These are phyloP conservation scores for Neuroterus valhalla DNA, from an alignment of 1,140 invertebrate genomes.

Conservation along the genomic window DNA sequence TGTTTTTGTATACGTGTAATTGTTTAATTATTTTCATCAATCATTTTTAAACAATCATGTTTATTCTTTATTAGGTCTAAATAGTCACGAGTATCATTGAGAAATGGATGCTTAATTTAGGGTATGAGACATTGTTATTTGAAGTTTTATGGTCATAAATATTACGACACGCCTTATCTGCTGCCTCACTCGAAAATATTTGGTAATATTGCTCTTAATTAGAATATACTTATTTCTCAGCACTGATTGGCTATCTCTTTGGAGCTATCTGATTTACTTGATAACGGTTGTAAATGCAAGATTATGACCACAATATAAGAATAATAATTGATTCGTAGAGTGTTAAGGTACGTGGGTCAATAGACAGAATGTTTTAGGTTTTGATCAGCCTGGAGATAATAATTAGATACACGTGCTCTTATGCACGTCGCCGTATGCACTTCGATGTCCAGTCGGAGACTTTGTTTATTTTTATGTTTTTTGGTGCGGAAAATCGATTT, in stretches of 20 bases:
- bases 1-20: background rate
- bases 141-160: constrained; percentile 2
- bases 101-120: background rate
- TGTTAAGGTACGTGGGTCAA: too few species aligned
- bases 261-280: constrained; percentile 13
- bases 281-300: background rate
- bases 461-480: too few species aligned
- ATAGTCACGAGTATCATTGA: background rate
- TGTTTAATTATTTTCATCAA: background rate
- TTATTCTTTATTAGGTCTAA: background rate
- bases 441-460: too few species aligned
- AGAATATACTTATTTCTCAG: background rate
- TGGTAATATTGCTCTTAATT: constrained; percentile 18
- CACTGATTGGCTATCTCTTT: constrained; percentile 3
- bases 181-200: background rate
- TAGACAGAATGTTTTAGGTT: too few species aligned
- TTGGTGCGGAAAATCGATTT: too few species aligned
- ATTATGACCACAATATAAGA: background rate
- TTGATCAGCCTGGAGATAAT: too few species aligned
- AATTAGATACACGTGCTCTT: too few species aligned
- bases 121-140: background rate
- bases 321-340: too few species aligned
- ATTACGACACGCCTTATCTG: constrained; percentile 3
- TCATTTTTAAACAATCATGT: background rate
- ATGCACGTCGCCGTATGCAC: too few species aligned